These are phyloP conservation scores for Perizoma affinitatum DNA, from an alignment of 2,888 invertebrate species.

Conservation along the genomic window DNA sequence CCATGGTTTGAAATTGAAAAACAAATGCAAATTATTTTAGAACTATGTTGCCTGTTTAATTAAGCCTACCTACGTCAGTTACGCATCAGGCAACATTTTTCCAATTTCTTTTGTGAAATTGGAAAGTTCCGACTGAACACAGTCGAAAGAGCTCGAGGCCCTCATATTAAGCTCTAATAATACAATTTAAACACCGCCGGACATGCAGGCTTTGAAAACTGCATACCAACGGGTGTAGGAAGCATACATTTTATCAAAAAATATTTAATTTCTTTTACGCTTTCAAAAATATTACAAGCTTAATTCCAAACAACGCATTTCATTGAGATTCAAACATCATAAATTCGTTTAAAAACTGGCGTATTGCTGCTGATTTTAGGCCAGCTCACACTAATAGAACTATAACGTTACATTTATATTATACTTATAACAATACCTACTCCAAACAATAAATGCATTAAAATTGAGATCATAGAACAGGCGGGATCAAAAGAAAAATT, in stretches of 20 bases:
- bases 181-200: slow-evolving; percentile 8
- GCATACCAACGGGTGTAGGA: not conserved
- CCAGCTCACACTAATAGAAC: too few species aligned
- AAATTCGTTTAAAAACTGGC: too few species aligned
- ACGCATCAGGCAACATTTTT: slow-evolving; percentile 16
- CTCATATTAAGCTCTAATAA: slow-evolving; percentile 20
- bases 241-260: slow-evolving; percentile 20
- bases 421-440: not conserved
- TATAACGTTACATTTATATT: too few species aligned
- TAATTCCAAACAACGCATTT: slow-evolving; percentile 3
- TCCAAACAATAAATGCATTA: slow-evolving; percentile 4
- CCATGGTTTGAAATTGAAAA: slow-evolving; percentile 1
- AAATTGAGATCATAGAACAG: slow-evolving; percentile 14
- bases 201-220: slow-evolving; percentile 3
- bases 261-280: slow-evolving; percentile 18
- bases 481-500: slow-evolving; percentile 4
- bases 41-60: too few species aligned
- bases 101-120: slow-evolving; percentile 1
- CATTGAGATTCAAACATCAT: too few species aligned
- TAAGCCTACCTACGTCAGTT: slow-evolving; percentile 1
- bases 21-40: slow-evolving; percentile 8
- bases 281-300: slow-evolving; percentile 24
- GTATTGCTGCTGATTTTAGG: too few species aligned
- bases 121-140: not conserved
- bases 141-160: slow-evolving; percentile 5